Conservation (phyloP, 2,888 invertebrate species). For the Nomada lathburiana region DNA sequence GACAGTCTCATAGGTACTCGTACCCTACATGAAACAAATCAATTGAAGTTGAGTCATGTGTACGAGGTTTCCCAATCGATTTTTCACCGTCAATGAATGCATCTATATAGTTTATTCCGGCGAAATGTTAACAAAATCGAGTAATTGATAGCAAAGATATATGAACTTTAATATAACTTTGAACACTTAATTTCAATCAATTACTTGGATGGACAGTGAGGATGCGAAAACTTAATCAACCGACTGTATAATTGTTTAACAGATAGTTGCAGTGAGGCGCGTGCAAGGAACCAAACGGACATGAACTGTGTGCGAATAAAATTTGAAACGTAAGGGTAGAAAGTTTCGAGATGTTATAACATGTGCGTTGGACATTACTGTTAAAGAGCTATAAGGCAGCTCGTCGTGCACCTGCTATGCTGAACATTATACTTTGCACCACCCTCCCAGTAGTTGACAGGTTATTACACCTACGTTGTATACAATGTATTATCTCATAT, state of each 20-base stretch:
- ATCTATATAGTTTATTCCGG: no score
- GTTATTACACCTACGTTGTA: constrained; percentile 66
- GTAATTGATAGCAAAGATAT: not conserved
- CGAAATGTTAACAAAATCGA: no score
- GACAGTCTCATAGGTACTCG: no score
- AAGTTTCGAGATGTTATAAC: constrained; percentile 51
- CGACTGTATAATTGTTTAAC: no score
- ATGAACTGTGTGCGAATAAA: not conserved
- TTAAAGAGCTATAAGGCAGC: constrained; percentile 63
- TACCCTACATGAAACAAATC: no score
- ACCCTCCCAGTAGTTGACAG: constrained; percentile 62
- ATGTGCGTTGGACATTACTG: constrained; percentile 53
- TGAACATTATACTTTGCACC: constrained; percentile 62
- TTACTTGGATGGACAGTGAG: no score
- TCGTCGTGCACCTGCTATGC: constrained; percentile 61
- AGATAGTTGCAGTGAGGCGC: not conserved
- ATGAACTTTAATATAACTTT: not conserved
- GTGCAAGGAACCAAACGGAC: not conserved
- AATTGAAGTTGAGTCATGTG: no score
- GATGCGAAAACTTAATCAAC: no score
- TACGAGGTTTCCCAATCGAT: no score
- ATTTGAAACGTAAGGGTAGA: constrained; percentile 32
- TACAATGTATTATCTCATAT: constrained; percentile 63
- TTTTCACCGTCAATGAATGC: no score
- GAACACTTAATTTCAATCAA: no score